Evolutionary conservation across 1,140 invertebrate genomes (phyloP).

Genomic region (Danaus melanippus): DNA sequence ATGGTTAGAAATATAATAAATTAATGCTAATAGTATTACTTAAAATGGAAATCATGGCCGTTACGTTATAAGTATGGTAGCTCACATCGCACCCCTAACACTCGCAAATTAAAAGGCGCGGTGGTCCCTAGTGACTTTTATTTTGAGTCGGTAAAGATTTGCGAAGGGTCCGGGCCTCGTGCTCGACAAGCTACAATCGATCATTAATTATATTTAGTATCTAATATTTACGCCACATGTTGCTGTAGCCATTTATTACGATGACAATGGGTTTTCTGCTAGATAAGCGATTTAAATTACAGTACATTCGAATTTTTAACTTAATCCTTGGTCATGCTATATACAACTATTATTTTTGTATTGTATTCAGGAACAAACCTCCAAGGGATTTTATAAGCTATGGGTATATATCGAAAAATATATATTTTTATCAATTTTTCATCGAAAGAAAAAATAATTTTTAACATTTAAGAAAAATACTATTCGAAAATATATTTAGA

Average conservation of each 20-base stretch:
- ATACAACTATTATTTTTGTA: no score
- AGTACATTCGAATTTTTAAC: not conserved
- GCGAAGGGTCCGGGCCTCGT: slow-evolving; percentile 41
- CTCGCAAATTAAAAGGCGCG: slow-evolving; percentile 67
- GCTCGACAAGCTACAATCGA: slow-evolving; percentile 58
- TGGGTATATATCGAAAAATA: no score
- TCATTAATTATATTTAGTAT: slow-evolving; percentile 67
- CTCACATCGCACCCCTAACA: slow-evolving; percentile 42
- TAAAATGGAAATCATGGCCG: no score
- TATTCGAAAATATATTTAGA: no score
- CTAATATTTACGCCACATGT: slow-evolving; percentile 66
- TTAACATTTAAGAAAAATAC: no score
- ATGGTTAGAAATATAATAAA: no score
- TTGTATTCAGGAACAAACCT: no score
- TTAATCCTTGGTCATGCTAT: not conserved
- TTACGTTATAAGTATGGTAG: no score
- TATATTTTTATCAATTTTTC: no score
- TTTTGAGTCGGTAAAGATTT: slow-evolving; percentile 62
- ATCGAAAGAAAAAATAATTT: no score
- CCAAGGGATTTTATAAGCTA: no score
- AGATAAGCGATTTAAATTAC: not conserved
- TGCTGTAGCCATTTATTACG: slow-evolving; percentile 20
- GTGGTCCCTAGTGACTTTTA: slow-evolving; percentile 42
- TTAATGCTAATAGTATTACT: no score
- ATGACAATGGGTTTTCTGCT: slow-evolving; percentile 12